Base-by-base conservation (phyloP, 2,113 vertebrate species). In the Sinocyclocheilus maitianheensis region DNA sequence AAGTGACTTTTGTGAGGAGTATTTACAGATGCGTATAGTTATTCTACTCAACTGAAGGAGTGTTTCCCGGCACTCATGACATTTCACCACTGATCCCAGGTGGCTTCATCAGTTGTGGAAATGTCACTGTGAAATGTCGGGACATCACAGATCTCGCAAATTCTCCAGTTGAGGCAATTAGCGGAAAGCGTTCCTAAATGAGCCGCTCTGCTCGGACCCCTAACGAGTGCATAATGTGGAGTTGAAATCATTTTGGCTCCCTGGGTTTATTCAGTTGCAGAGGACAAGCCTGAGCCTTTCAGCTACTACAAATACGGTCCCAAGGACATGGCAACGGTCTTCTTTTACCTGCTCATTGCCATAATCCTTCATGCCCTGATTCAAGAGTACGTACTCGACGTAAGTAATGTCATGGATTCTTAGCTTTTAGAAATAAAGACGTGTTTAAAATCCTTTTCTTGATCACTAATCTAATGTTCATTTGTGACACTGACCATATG, bases 291-390 rank as follows among this genome's bases (percentile, higher is more conserved):
- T 22, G 95, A 96, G 60, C 91, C 93, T 0, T 89, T 94, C 84
- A 92, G 93, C 90, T 90, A 94, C 60, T 96, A 96, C 91, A 94
- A 93, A 67, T 96, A 95, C 48, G 95, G 95, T 22, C 94, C 93
- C 10, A 96, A 96, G 92, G 96, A 97, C 65, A 90, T 95, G 82
- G 95, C 95, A 12, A 96, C 96, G 1, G 91, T 97, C 80, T 92
- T 96, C 91, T 97, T 97, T 92, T 97, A 97, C 87, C 92, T 96
- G 90, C 95, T 96, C 0, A 93, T 97, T 60, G 94, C 94, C 12
- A 93, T 97, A 89, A 95, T 96, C 84, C 94, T 97, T 79, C 96
- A 96, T 79, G 95, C 96, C 87, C 93, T 96, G 92, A 96, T 97
- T 90, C 96, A 97, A 86, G 95, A 97, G 83, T 88, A 91, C 77